Evolutionary conservation across 2,797 vertebrate species (phyloP), one percentile per base, ranked within the genome.

Genomic region (Agapornis canus): DNA sequence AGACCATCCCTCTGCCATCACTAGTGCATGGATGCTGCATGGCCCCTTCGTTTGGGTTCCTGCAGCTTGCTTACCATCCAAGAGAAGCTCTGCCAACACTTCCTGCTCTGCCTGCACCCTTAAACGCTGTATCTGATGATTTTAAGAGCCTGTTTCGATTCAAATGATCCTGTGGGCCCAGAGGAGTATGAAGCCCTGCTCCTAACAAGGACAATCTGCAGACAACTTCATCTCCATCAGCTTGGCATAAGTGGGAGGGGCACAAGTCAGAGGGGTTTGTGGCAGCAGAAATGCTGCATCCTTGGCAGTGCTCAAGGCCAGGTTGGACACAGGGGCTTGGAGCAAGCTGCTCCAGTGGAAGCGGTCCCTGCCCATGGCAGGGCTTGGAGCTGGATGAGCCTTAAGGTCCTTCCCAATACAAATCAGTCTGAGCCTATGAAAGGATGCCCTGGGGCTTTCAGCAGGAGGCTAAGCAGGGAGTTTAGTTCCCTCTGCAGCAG

Each of bases 91-190:
- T 93, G 49, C 76, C 71, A 59, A 23, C 49, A 71, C 29, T 45
- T 35, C 71, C 76, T 51, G 14, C 45, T 63, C 25, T 63, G 18
- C 42, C 73, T 60, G 27, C 9, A 5, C n/a, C 43, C 29, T 39
- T 42, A 20, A n/a, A 23, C 0, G 0, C 40, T 7, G 27, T 15
- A 6, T 29, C 56, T 66, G 27, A 51, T 32, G 22, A 45, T 31
- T 20, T 20, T 37, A 5, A 48, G 54, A 23, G n/a, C 26, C 27
- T 48, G 37, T 52, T 84, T 49, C 42, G 45, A 4, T 26, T 4
- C 12, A 22, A 61, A 20, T 4, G 27, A 54, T 25, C 35, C 56
- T 27, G 0, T 43, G 32, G 13, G 22, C 64, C 31, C 19, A 60
- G 71, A 29, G 12, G 40, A 60, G 21, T 35, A 9, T 5, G n/a